Base-by-base conservation (phyloP, 2,888 invertebrate species). In the Ophioninae sp. region DNA sequence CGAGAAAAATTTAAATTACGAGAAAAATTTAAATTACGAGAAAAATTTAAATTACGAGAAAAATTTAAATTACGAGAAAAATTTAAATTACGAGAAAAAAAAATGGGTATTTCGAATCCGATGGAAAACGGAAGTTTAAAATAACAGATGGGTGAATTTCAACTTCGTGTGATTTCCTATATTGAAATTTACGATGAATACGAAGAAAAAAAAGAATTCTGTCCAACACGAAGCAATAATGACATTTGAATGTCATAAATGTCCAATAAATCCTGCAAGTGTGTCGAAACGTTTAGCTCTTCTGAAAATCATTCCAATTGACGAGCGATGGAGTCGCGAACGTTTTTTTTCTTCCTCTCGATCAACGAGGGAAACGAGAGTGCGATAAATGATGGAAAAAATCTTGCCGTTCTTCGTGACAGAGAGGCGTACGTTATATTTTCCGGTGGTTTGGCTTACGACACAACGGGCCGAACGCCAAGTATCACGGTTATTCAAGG, bases 401-500 rank as follows among this genome's bases (percentile, higher is more conserved):
- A 74, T 71, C 71, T 58, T 76, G 9, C 69, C 69, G n/a, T 64
- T 69, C 10, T 72, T 58, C 59, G 23, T 58, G 59, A 23, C 94
- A 98, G 98, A 87, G 99, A 99, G 94, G 96, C 97, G 87, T 97
- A 97, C 94, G 96, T 99, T 93, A 98, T 99, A 94, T 99, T 99
- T 95, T 98, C 98, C 88, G 99, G 99, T 88, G 99, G 99, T 68
- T 95, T 99, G 94, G 96, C 98, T 79, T 96, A 96, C 92, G 98
- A 98, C 93, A 96, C 97, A 93, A 96, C 97, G 90, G 96, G 97
- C 89, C 95, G 97, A 94, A 96, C 98, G 89, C 98, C 98, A 90
- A 98, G 98, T 94, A 97, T 99, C 93, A 99, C 99, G 44, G 98
- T 99, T 89, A 97, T 98, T 93, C 98, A 97, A 94, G 98, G 98